phyloP scores from a whole-genome alignment of 2,113 vertebrate genomes.

The Naja naja region DNA sequence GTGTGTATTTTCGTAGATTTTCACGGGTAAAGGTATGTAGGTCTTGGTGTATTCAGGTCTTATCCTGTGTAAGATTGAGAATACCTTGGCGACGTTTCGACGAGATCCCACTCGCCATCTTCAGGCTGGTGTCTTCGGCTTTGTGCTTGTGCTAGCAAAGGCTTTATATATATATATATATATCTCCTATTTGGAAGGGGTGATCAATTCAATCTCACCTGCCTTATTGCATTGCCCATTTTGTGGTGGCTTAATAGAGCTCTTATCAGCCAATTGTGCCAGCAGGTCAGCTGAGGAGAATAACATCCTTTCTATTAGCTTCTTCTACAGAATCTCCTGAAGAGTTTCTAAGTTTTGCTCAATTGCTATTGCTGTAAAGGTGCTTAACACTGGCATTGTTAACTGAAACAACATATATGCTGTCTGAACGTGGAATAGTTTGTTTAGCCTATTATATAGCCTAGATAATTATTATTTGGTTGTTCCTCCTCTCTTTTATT shows the following conservation, averaged over 20 bases:
- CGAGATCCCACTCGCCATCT: no score
- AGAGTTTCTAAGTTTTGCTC: neutral
- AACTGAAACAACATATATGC: neutral
- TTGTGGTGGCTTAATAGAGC: neutral
- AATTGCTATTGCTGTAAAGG: neutral
- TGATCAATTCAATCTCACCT: neutral
- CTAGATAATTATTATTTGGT: neutral
- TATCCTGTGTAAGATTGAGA: no score
- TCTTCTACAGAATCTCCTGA: neutral
- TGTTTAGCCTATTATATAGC: neutral
- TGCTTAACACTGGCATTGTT: neutral
- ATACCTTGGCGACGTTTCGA: no score
- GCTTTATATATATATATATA: no score
- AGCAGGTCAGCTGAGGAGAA: neutral
- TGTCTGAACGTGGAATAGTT: neutral
- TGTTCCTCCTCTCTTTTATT: neutral
- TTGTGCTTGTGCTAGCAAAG: no score
- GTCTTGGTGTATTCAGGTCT: no score
- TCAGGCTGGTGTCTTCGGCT: no score
- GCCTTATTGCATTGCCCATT: neutral
- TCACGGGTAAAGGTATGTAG: no score
- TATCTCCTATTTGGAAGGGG: neutral
- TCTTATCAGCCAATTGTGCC: neutral
- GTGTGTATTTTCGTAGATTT: no score
- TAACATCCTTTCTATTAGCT: neutral